Evolutionary conservation across 2,797 vertebrate species (phyloP).

Genomic region (Huso huso): DNA sequence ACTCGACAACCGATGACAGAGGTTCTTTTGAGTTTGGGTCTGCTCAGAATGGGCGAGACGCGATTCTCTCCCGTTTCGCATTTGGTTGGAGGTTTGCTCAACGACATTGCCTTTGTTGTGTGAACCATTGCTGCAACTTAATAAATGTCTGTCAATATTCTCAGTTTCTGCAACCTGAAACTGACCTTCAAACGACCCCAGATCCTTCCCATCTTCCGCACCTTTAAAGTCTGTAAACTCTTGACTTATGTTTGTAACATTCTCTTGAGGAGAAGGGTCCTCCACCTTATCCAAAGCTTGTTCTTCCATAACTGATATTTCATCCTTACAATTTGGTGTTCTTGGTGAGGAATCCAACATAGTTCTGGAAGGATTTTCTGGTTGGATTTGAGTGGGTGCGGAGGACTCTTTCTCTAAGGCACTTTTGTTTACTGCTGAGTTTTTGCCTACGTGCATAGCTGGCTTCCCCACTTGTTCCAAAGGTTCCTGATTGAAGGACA

Average conservation of each 20-base stretch:
- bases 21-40: constrained; percentile 8
- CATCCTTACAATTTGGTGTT: constrained; percentile 32
- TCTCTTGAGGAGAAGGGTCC: constrained; percentile 50
- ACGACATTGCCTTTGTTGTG: constrained; percentile 20
- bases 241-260: constrained; percentile 38
- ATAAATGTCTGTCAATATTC: constrained; percentile 14
- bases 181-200: constrained; percentile 49
- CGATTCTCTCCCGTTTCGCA: constrained; percentile 20
- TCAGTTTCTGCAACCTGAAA: constrained; percentile 27
- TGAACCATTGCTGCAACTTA: constrained; percentile 22
- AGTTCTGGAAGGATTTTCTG: constrained; percentile 3
- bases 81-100: constrained; percentile 1
- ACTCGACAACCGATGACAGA: constrained; percentile 13
- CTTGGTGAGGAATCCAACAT: constrained; percentile 29
- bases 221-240: constrained; percentile 95
- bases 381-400: constrained; percentile 12
- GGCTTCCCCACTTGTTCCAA: constrained; percentile 22
- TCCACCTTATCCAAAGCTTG: constrained; percentile 25
- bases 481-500: not conserved
- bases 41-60: not conserved
- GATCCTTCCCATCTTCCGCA: constrained; percentile 69
- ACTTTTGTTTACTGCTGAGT: constrained; percentile 43
- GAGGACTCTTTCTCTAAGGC: constrained; percentile 50
- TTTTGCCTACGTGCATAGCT: not conserved
- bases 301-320: not conserved